phyloP scores from a whole-genome alignment of 2,113 vertebrate genomes.

The Psittacula cyanocephala region DNA sequence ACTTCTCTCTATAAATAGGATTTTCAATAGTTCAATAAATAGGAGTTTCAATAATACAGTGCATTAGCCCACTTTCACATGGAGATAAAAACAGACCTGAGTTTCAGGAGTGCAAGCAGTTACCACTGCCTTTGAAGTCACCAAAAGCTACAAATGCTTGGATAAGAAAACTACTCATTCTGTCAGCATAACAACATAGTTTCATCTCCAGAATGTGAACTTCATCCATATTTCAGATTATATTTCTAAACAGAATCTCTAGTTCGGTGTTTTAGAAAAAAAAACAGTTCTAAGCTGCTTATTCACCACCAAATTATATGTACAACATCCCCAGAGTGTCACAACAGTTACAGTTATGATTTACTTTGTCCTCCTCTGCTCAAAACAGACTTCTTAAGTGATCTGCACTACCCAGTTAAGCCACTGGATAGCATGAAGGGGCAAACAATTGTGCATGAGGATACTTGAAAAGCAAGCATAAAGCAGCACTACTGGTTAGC shows the following conservation, averaged over 20 bases:
- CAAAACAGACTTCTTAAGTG: neutral
- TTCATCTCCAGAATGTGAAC: neutral
- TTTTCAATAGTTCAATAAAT: neutral
- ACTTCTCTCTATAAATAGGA: neutral
- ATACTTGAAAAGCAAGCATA: neutral
- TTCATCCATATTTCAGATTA: neutral
- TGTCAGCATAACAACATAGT: neutral
- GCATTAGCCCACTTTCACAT: neutral
- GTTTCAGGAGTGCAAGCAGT: neutral
- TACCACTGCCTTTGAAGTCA: neutral
- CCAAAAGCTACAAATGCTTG: neutral
- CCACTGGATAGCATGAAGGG: slow-evolving; percentile 46
- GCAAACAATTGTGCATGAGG: neutral
- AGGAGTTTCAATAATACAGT: neutral
- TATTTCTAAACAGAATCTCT: neutral
- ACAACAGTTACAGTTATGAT: neutral
- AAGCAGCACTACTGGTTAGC: neutral
- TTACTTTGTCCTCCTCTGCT: neutral
- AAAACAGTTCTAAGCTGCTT: neutral
- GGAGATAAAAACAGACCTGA: neutral
- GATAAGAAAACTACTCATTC: neutral
- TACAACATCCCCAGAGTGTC: neutral
- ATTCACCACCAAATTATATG: neutral
- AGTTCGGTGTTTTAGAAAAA: neutral
- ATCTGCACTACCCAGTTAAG: neutral